Evolutionary conservation across 2,113 vertebrate genomes (phyloP), one percentile per base, ranked within the genome.

Genomic region (Apodemus speciosus): DNA sequence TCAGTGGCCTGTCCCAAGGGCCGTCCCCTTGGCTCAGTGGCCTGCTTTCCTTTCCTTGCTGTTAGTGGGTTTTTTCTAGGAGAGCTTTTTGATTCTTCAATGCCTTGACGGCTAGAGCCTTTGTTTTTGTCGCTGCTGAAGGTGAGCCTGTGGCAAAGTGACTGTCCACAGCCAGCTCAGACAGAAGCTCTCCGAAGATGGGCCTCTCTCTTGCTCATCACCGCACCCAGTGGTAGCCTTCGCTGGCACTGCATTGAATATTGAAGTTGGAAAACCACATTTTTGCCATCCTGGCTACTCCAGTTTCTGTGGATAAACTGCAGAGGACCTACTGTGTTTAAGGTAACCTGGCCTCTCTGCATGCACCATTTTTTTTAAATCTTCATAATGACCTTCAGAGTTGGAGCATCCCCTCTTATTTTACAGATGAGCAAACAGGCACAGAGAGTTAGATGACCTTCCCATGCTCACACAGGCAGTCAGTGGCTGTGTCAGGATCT

Each of bases 1-100:
- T 64, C 56, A 23, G 0, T 3, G 2, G 0, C 66, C 35, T 3
- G 25, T 68, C 38, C 46, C 0, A 6, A 85, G 38, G 53, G 10
- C 32, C 18, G 14, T 51, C 6, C 20, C 14, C 51, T 18, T 0
- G 13, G 7, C 43, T 66, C 58, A 23, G 0, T 3, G 1, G 0
- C 60, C 40, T 84, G 68, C 1, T 8, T 49, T 64, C 53, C 60
- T 60, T 87, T 85, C 49, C 46, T 58, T 7, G 0, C 14, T 0
- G 5, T 23, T 7, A 21, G 10, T 14, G 32, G 20, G 51, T 38
- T 9, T 76, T 66, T 94, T 89, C 88, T 62, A 75, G 71, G 88
- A 62, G 51, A 53, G 77, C 9, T 86, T 60, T 46, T 1, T 11
- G 64, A 30, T 72, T 43, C 13, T 23, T 83, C 72, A 49, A 84